Percentiles rank a stretch among this genome's conserved stretches.
Conservation (phyloP, 2,888 invertebrate genomes). For the Dermolepida albohirtum region DNA sequence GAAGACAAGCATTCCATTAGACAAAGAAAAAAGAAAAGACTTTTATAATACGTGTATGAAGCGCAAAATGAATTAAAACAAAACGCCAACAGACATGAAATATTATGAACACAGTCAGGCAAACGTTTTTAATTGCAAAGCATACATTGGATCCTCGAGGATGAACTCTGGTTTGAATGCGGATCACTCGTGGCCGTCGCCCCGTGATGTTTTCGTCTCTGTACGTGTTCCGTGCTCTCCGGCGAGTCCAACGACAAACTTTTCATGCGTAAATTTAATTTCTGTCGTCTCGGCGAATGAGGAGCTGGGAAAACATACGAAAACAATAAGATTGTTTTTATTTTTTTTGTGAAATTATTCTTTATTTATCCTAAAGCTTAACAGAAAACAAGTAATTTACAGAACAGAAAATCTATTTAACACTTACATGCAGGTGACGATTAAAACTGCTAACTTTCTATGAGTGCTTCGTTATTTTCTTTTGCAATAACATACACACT, state of each 20-base stretch:
- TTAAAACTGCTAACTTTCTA: slow-evolving; percentile 42
- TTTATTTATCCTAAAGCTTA: slow-evolving; percentile 23
- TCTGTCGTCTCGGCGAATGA: slow-evolving; percentile 95
- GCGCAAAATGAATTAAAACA: slow-evolving; percentile 40
- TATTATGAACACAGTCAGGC: slow-evolving; percentile 12
- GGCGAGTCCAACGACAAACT: slow-evolving; percentile 96
- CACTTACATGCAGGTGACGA: slow-evolving; percentile 45
- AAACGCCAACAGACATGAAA: slow-evolving; percentile 40
- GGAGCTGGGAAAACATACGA: slow-evolving; percentile 73
- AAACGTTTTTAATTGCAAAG: slow-evolving; percentile 48
- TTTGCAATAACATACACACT: slow-evolving; percentile 28
- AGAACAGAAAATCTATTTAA: slow-evolving; percentile 54
- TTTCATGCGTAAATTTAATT: slow-evolving; percentile 97
- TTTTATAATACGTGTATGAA: background rate
- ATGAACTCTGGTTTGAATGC: slow-evolving; percentile 69
- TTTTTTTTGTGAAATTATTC: background rate
- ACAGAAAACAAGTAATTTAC: slow-evolving; percentile 27
- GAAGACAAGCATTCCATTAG: too few species aligned
- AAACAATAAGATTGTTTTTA: slow-evolving; percentile 5
- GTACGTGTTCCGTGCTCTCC: slow-evolving; percentile 87
- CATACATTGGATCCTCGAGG: slow-evolving; percentile 73
- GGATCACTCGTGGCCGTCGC: slow-evolving; percentile 62
- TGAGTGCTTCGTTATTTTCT: slow-evolving; percentile 36
- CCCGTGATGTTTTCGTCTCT: slow-evolving; percentile 74
- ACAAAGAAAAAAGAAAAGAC: too few species aligned